phyloP scores from a whole-genome alignment of 1,140 invertebrate species.

The Panagrolaimus sp. region DNA sequence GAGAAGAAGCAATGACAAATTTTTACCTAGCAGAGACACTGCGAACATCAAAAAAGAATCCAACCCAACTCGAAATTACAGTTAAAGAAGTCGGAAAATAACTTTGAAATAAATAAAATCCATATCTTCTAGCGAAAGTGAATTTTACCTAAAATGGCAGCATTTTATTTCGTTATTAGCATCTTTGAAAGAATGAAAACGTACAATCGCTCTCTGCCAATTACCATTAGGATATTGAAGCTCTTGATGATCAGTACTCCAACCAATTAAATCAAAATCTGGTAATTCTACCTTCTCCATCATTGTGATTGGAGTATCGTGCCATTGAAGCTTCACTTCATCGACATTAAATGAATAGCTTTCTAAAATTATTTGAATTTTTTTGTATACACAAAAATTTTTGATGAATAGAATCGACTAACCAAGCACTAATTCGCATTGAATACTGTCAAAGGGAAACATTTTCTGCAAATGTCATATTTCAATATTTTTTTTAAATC shows the following conservation, averaged over 20 bases:
- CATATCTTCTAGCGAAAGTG: slow-evolving; percentile 57
- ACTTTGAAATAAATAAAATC: slow-evolving; percentile 57
- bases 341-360: slow-evolving; percentile 56
- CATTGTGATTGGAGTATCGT: slow-evolving; percentile 57
- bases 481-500: background rate
- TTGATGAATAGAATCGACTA: too few relatives aligned
- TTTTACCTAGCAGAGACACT: slow-evolving; percentile 50
- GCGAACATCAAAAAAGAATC: slow-evolving; percentile 57
- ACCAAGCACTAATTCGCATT: slow-evolving; percentile 49
- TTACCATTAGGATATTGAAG: slow-evolving; percentile 56
- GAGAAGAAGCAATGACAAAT: background rate
- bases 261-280: slow-evolving; percentile 57
- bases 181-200: slow-evolving; percentile 15
- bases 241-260: slow-evolving; percentile 53
- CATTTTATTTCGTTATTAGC: background rate
- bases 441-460: slow-evolving; percentile 57
- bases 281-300: slow-evolving; percentile 58
- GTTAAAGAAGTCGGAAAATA: slow-evolving; percentile 57
- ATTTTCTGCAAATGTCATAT: slow-evolving; percentile 42
- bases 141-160: slow-evolving; percentile 57
- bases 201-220: slow-evolving; percentile 50
- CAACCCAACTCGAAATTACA: slow-evolving; percentile 54
- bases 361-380: slow-evolving; percentile 19
- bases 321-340: slow-evolving; percentile 55
- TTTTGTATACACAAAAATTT: too few relatives aligned